Conservation (phyloP, 2,888 invertebrate species). For the Cactoblastis cactorum region DNA sequence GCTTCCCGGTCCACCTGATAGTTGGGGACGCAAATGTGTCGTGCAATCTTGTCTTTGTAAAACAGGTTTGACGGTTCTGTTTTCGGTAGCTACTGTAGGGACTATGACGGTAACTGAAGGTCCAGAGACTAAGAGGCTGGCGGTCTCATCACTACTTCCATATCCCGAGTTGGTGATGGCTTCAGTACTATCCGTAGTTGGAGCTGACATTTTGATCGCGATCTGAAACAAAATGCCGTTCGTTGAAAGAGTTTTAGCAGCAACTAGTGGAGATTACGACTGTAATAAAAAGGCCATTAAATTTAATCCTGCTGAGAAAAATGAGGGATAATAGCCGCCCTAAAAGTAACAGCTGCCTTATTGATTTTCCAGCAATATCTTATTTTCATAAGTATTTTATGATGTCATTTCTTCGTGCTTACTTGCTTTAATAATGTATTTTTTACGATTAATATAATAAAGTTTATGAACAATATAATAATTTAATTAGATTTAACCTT, state of each 20-base stretch:
- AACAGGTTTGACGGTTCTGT: constrained; percentile 84
- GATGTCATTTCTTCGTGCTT: too few species aligned
- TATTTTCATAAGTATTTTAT: background rate
- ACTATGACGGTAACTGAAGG: constrained; percentile 77
- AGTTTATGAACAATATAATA: too few species aligned
- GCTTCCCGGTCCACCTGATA: constrained; percentile 86
- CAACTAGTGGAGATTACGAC: background rate
- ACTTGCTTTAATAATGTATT: too few species aligned
- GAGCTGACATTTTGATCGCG: constrained; percentile 59
- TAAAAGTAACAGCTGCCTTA: constrained; percentile 1
- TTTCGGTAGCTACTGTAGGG: constrained; percentile 68
- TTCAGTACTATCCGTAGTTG: constrained; percentile 76
- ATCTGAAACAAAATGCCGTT: constrained; percentile 51
- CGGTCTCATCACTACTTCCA: constrained; percentile 90
- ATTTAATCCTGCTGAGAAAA: constrained; percentile 5
- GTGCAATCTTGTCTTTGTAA: constrained; percentile 93
- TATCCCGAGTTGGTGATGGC: constrained; percentile 82
- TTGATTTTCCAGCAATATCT: background rate
- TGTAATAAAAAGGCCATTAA: constrained; percentile 9
- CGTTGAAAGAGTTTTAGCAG: background rate
- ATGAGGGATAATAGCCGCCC: background rate
- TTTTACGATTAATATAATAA: too few species aligned
- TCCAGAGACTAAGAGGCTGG: constrained; percentile 85
- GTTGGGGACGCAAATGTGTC: constrained; percentile 85
- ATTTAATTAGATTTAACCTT: too few species aligned